Evolutionary conservation across 2,113 vertebrate species (phyloP).

Genomic region (Crotalus helleri): DNA sequence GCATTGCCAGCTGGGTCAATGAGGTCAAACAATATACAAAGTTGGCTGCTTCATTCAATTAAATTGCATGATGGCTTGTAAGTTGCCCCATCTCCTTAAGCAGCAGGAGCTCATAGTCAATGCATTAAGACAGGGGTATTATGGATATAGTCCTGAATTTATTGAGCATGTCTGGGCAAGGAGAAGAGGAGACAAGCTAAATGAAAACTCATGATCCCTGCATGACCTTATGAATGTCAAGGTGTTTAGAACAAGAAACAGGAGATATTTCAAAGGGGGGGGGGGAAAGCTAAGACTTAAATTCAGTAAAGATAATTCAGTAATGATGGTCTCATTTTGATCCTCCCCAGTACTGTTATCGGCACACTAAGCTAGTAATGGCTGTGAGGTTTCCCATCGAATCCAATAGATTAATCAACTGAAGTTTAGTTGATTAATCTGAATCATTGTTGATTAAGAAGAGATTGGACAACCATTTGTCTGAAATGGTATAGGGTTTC

Average conservation of each 20-base stretch:
- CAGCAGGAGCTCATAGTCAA: slow-evolving; percentile 18
- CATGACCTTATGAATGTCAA: neutral
- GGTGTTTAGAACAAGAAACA: neutral
- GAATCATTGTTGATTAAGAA: neutral
- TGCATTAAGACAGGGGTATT: neutral
- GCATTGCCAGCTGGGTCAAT: slow-evolving; percentile 49
- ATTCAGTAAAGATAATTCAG: neutral
- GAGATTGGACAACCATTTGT: neutral
- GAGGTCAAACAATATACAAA: slow-evolving; percentile 24
- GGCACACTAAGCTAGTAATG: neutral
- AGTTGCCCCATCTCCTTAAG: slow-evolving; percentile 36
- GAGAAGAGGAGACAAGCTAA: neutral
- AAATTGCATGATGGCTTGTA: slow-evolving; percentile 44
- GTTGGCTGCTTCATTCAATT: slow-evolving; percentile 54
- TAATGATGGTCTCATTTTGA: neutral
- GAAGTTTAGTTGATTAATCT: neutral
- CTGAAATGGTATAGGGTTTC: neutral
- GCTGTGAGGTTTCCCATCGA: neutral
- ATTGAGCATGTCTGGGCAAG: neutral
- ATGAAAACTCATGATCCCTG: neutral
- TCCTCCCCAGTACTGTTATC: neutral
- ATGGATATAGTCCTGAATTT: neutral
- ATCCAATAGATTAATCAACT: neutral
- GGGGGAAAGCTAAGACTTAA: neutral
- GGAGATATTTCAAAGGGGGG: neutral